These are phyloP conservation scores for Lithodes maja DNA, from an alignment of 2,888 invertebrate genomes.

Conservation along the genomic window DNA sequence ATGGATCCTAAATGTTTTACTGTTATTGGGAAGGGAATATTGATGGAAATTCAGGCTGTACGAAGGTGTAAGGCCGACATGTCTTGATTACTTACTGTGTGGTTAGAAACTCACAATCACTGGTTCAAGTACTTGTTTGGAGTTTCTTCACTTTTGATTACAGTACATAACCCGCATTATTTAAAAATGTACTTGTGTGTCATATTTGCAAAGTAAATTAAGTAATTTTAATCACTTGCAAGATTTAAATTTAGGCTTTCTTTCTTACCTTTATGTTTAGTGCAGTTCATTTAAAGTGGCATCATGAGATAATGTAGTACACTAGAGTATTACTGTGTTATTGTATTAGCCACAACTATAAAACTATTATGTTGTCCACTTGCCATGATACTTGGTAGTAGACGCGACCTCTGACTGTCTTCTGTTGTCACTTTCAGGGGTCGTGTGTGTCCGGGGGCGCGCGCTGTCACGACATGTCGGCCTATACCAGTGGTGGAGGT, in stretches of 20 bases:
- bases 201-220: not conserved
- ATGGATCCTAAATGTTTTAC: too few relatives aligned
- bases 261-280: not conserved
- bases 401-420: conserved; percentile 64
- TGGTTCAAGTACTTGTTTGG: not conserved
- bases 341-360: conserved; percentile 40
- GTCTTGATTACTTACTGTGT: conserved; percentile 45
- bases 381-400: conserved; percentile 46
- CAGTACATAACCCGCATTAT: not conserved
- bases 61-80: conserved; percentile 51
- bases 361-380: conserved; percentile 42
- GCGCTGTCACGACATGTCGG: conserved; percentile 67
- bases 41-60: not conserved
- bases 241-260: not conserved
- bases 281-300: conserved; percentile 19
- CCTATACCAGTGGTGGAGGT: conserved; percentile 61
- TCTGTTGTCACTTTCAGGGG: conserved; percentile 65
- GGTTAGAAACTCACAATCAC: not conserved
- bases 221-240: not conserved
- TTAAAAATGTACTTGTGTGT: not conserved
- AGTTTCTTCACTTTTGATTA: not conserved
- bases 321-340: conserved; percentile 25
- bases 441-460: conserved; percentile 61
- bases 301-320: conserved; percentile 41
- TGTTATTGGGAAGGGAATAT: not conserved